Base-by-base conservation (phyloP, 2,888 invertebrate species). In the Agrochola macilenta region DNA sequence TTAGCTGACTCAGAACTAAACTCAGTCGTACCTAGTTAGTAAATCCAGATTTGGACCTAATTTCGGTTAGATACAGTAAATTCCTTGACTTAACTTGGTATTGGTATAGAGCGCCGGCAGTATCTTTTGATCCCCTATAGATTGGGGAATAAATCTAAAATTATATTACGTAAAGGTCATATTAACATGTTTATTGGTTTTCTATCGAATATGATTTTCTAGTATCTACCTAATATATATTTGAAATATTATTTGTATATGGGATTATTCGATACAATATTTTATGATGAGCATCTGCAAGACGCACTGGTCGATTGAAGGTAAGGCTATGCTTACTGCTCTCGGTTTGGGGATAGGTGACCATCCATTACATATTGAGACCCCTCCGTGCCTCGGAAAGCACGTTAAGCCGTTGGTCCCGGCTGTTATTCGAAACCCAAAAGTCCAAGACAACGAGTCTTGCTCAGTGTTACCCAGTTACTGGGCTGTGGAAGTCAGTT, bases 51-150 rank as follows among this genome's bases (percentile, higher is more conserved):
- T 63, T 57, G 46, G n/a, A 20, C 49, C 30, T 69, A 64, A 64
- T 78, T 69, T 78, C 8, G 35, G 39, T 39, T 23, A 26, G 58
- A 58, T 26, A 49, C 4, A 64, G n/a, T 5, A 57, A 82, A 82
- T 81, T 20, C 20, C 49, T 65, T 65, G n/a, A 52, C 54, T 69
- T 66, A 57, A 61, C 43, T 64, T 54, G 20, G 30, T 69, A 69
- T 72, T 20, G 64, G 64, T 17, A 46, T 82, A 63, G 30, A 63
- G 43, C 23, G 52, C 1, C 26, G n/a, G 3, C 26, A n/a, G 75
- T 26, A 77, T 23, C 52, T 58, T 66, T 63, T 82, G 54, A 69
- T 65, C 69, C 65, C 35, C 26, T 11, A 26, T 26, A 46, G 12
- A 43, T 39, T 72, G 4, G 23, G 7, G 35, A 35, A 23, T 69